Evolutionary conservation across 1,140 invertebrate genomes (phyloP), one percentile per base, ranked within the genome.

Genomic region (Brachionus rubens): DNA sequence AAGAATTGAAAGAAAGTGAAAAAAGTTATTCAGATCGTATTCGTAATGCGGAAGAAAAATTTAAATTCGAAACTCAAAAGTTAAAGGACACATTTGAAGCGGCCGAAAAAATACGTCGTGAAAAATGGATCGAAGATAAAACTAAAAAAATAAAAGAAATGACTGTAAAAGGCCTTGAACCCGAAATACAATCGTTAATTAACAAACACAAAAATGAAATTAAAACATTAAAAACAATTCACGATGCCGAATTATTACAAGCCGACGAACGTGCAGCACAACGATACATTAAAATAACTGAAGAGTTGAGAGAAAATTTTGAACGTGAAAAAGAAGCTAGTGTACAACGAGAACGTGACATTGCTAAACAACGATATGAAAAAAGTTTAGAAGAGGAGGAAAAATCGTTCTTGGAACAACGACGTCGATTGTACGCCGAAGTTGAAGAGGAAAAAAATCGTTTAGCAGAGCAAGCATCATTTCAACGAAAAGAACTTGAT

Each of bases 61-160:
- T 84, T 79, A 72, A 56, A 50, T 68, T 81, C 10, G 84, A 86
- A 76, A 78, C 84, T 56, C 81, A 81, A 36, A 85, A 84, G 77
- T 46, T 84, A 52, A 85, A 84, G 78, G 84, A 85, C 72, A 80
- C 84, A 67, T 80, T 82, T 78, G 79, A 81, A 76, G 82, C 84
- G 19, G 80, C 84, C 16, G 84, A 85, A 54, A 85, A 86, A 77
- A 67, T 86, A 48, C 77, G 83, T 10, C 79, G 84, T 78, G 84
- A 86, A 77, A 83, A 82, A 79, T 86, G 84, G 84, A 84, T 85
- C 68, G 83, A 85, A 41, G 83, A 85, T 36, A 84, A 85, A 78
- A 85, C 84, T 0, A 85, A 85, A 77, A 85, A 84, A 79, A 85
- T 85, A 3, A 85, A 85, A 83, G 84, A 86, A 77, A 83, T 86